Conservation (phyloP, 2,113 vertebrate species). For the Oriolus oriolus region DNA sequence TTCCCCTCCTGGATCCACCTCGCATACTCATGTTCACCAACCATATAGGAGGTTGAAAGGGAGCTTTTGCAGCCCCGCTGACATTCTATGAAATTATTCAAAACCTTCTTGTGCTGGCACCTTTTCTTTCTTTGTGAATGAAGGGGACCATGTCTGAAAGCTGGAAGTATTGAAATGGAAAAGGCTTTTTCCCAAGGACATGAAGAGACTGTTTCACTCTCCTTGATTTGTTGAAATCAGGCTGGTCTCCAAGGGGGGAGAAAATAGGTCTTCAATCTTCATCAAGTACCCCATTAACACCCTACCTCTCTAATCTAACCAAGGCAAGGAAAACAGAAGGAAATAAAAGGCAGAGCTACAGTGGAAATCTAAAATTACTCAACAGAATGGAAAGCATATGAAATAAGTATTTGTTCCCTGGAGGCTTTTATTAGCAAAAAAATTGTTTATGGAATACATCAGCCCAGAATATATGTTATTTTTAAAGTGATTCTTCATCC, state of each 20-base stretch:
- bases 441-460: neutral
- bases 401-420: constrained; percentile 6
- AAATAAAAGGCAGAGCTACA: constrained; percentile 2
- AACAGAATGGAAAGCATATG: neutral
- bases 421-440: constrained; percentile 11
- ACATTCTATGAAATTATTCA: neutral
- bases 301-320: constrained; percentile 58
- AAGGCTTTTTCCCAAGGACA: constrained; percentile 54
- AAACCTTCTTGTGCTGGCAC: neutral
- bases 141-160: constrained; percentile 30
- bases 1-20: constrained; percentile 44
- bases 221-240: constrained; percentile 49
- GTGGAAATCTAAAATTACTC: neutral
- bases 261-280: constrained; percentile 65
- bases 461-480: constrained; percentile 13
- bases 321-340: constrained; percentile 22
- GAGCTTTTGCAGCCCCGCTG: neutral
- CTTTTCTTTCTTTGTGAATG: constrained; percentile 3
- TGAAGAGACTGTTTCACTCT: constrained; percentile 17
- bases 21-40: constrained; percentile 24
- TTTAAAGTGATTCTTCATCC: constrained; percentile 22
- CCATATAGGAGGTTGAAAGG: constrained; percentile 12
- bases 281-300: constrained; percentile 55
- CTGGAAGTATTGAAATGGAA: neutral
- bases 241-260: constrained; percentile 22